phyloP scores from a whole-genome alignment of 2,888 invertebrate species.

The Anodontia alba region DNA sequence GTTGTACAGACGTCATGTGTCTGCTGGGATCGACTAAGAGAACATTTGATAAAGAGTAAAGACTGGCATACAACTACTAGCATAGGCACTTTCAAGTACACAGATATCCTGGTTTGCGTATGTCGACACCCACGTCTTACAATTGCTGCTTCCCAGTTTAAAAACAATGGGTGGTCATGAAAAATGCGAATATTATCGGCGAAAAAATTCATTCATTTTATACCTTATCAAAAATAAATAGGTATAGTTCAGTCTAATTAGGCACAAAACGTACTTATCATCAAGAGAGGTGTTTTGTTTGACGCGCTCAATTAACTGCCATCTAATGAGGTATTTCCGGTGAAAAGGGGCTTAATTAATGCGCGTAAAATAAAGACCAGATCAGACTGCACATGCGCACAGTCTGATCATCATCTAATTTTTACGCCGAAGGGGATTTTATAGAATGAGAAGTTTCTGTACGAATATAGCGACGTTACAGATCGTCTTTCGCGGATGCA shows the following conservation, averaged over 20 bases:
- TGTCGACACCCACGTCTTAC: background rate
- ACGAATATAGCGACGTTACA: no score
- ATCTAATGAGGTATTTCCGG: no score
- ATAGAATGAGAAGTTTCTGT: no score
- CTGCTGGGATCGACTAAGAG: no score
- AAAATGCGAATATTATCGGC: constrained; percentile 4
- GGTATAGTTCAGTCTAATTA: constrained; percentile 17
- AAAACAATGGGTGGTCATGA: constrained; percentile 20
- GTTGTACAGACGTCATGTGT: no score
- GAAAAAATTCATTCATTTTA: constrained; percentile 13
- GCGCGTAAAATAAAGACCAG: background rate
- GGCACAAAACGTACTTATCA: background rate
- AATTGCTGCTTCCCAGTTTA: background rate
- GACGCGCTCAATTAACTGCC: constrained; percentile 15
- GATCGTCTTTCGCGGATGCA: no score
- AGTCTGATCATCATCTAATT: background rate
- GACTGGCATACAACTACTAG: no score
- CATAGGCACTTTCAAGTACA: no score
- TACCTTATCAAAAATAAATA: constrained; percentile 23
- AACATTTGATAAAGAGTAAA: no score
- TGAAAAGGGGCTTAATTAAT: no score
- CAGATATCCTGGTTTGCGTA: background rate
- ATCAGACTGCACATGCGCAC: background rate
- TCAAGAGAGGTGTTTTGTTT: constrained; percentile 13
- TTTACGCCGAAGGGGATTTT: no score